Base-by-base conservation (phyloP, 2,113 vertebrate genomes). In the Eurypyga helias region DNA sequence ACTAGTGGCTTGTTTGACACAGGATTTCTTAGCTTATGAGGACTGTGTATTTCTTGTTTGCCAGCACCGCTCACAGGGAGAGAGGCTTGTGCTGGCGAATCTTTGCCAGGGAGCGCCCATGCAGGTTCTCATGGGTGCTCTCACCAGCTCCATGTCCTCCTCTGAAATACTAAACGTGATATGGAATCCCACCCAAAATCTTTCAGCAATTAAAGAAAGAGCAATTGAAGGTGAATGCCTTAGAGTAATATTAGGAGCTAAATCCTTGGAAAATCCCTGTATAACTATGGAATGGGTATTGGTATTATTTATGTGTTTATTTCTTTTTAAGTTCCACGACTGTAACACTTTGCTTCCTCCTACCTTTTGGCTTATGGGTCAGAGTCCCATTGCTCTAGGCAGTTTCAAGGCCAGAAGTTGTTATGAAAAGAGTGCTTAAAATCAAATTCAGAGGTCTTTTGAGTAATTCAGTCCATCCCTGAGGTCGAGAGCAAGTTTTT, bases 1-100 rank as follows among this genome's bases (percentile, higher is more conserved):
- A 3, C 20, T 28, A 31, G 25, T 36, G n/a, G 12, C 66, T 57
- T 38, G 31, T 26, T 83, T 62, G 62, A 49, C 62, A 34, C 5
- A 43, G 36, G 36, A 3, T 24, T 83, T 82, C 25, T 65, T n/a
- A 15, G 29, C 7, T 92, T 45, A 19, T 0, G 2, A 24, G n/a
- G 17, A 34, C 36, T 60, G 7, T 38, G 0, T 71, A 2, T 62
- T 86, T 88, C 48, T 78, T 38, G 33, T 71, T 82, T 87, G 10
- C 24, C 28, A 66, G 45, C 10, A 7, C 11, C 0, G 1, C 26
- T 82, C 7, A 51, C 54, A 54, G 19, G 6, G 17, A 2, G 4
- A 58, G 52, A 34, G 20, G 46, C 10, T 51, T 83, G 13, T 83
- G 20, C 45, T 86, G 29, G 34, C 45, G n/a, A 51, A 8, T 38